phyloP scores from a whole-genome alignment of 2,888 invertebrate species.

The Acrobasis consociella region DNA sequence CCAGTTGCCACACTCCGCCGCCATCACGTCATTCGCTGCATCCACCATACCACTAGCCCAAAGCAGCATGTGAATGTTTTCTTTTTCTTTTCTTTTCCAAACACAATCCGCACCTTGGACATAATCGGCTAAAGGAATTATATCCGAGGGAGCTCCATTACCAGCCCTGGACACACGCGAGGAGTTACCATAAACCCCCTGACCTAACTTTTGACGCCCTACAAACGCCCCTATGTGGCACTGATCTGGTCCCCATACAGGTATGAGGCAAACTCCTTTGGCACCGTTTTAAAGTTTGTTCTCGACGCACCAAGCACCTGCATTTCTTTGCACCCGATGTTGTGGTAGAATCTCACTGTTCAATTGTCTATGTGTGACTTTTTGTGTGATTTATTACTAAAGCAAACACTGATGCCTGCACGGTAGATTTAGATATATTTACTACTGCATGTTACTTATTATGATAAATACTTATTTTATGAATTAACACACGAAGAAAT shows the following conservation, averaged over 20 bases:
- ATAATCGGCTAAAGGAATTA: conserved; percentile 79
- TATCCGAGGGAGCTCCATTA: conserved; percentile 83
- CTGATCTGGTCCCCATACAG: conserved; percentile 80
- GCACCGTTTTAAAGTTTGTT: conserved; percentile 62
- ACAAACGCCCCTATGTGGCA: conserved; percentile 76
- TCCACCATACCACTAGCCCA: conserved; percentile 75
- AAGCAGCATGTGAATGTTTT: conserved; percentile 84
- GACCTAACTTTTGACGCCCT: conserved; percentile 80
- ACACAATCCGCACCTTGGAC: conserved; percentile 81
- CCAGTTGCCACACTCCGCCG: conserved; percentile 57
- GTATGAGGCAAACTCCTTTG: conserved; percentile 74
- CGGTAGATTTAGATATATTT: conserved; percentile 48
- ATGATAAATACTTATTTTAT: conserved; percentile 27
- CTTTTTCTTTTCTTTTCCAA: conserved; percentile 81
- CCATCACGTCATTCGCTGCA: conserved; percentile 64
- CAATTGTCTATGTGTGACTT: conserved; percentile 45
- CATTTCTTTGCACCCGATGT: conserved; percentile 73
- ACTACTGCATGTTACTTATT: conserved; percentile 29
- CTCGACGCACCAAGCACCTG: conserved; percentile 70
- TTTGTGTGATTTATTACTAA: conserved; percentile 30
- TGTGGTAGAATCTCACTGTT: conserved; percentile 53
- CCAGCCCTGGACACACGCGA: conserved; percentile 87
- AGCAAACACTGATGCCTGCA: conserved; percentile 48
- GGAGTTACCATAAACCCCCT: conserved; percentile 82
- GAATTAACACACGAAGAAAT: conserved; percentile 5